phyloP scores from a whole-genome alignment of 2,797 vertebrate genomes.

The Acestrorhynchus altus region DNA sequence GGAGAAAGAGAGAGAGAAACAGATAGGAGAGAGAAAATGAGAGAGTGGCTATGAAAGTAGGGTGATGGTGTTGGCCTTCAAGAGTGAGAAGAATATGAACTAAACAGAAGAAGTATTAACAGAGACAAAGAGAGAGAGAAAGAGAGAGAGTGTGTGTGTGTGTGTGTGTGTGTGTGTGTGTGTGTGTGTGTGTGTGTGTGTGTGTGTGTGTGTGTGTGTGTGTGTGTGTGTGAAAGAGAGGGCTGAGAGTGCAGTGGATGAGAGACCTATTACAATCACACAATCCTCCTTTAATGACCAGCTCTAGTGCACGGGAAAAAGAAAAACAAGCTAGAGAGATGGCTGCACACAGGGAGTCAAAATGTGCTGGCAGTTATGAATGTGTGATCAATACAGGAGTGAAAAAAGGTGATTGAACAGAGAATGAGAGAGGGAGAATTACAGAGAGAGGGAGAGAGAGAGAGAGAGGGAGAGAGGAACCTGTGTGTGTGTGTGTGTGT shows the following conservation, averaged over 20 bases:
- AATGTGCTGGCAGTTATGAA: slow-evolving; percentile 77
- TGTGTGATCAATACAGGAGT: slow-evolving; percentile 69
- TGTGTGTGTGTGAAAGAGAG: not conserved
- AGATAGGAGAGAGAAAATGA: not conserved
- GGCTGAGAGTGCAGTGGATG: not conserved
- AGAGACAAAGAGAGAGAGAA: not conserved
- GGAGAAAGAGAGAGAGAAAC: not conserved
- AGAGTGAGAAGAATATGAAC: slow-evolving; percentile 20
- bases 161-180: not conserved
- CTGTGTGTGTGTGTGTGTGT: slow-evolving; percentile 12
- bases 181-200: not conserved
- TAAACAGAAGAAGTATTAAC: not conserved
- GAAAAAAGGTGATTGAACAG: slow-evolving; percentile 9
- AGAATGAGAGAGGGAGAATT: slow-evolving; percentile 19
- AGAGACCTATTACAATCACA: slow-evolving; percentile 21
- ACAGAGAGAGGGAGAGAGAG: slow-evolving; percentile 4
- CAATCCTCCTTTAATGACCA: slow-evolving; percentile 30
- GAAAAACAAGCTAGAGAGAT: slow-evolving; percentile 35
- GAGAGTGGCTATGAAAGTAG: too few species aligned
- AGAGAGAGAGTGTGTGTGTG: not conserved
- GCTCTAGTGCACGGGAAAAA: slow-evolving; percentile 1
- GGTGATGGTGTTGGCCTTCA: not conserved
- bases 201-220: not conserved
- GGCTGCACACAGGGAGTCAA: slow-evolving; percentile 40
- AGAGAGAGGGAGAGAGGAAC: slow-evolving; percentile 9